Percentiles rank a stretch among this genome's conserved stretches.
phyloP scores from a whole-genome alignment of 2,113 vertebrate species.

The Chitala chitala region DNA sequence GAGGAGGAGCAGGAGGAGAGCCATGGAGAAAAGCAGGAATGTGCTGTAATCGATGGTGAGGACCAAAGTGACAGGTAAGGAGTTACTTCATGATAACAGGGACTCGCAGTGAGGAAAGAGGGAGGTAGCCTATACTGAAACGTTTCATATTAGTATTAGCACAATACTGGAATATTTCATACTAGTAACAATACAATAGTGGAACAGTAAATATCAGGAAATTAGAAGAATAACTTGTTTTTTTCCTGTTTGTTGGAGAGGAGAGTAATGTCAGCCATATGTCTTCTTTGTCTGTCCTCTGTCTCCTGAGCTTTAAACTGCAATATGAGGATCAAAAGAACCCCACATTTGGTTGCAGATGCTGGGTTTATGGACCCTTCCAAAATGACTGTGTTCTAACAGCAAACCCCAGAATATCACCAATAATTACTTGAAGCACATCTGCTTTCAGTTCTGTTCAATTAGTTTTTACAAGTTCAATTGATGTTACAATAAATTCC shows the following conservation, averaged over 20 bases:
- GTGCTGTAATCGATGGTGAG: too few relatives aligned
- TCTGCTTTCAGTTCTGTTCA: constrained; percentile 23
- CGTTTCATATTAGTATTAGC: not conserved
- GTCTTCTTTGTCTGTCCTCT: constrained; percentile 34
- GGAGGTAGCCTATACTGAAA: too few relatives aligned
- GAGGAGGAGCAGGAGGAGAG: too few relatives aligned
- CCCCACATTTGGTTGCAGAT: constrained; percentile 43
- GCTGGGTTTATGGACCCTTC: constrained; percentile 4
- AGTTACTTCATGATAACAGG: too few relatives aligned
- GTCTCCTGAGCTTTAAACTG: constrained; percentile 38
- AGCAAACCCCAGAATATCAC: constrained; percentile 31
- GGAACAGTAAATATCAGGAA: constrained; percentile 33
- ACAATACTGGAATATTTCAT: constrained; percentile 26
- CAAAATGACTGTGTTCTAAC: constrained; percentile 36
- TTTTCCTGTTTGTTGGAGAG: constrained; percentile 38
- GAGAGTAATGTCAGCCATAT: constrained; percentile 51
- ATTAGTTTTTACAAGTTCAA: not conserved
- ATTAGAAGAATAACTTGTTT: constrained; percentile 39
- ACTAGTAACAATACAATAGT: too few relatives aligned
- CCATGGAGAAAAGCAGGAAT: too few relatives aligned
- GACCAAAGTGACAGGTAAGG: too few relatives aligned
- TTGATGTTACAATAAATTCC: constrained; percentile 27
- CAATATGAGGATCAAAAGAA: constrained; percentile 45
- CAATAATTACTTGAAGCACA: constrained; percentile 30
- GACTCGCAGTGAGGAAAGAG: too few relatives aligned